A percentile compares a stretch with the other conserved stretches of the same genome.
Evolutionary conservation across 53 echinoderm and acorn worm genomes (phyloP).

Genomic region (Astropecten irregularis): DNA sequence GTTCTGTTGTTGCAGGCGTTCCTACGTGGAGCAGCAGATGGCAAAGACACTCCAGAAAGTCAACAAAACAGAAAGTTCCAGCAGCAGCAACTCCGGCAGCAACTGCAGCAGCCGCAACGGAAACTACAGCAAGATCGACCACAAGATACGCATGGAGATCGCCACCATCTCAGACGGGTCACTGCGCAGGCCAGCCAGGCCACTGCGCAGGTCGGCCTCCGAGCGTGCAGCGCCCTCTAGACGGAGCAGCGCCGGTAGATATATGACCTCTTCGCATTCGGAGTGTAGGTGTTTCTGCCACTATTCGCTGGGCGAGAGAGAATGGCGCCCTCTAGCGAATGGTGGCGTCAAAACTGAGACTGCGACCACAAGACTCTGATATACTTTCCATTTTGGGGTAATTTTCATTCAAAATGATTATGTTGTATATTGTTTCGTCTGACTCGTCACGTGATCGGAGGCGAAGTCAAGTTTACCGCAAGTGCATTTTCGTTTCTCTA

Average conservation of each 20-base stretch:
- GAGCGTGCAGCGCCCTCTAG: conserved; percentile 17
- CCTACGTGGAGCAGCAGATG: conserved; percentile 22
- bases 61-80: conserved; percentile 15
- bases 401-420: too few relatives aligned
- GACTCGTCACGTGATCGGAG: too few relatives aligned
- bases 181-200: neutral
- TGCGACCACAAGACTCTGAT: conserved; percentile 16
- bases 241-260: neutral
- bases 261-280: neutral
- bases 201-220: conserved; percentile 38
- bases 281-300: conserved; percentile 23
- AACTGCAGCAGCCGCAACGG: neutral
- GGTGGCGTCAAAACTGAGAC: neutral
- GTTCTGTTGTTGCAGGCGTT: neutral
- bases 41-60: neutral
- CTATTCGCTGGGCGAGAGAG: neutral
- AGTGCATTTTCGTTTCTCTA: too few relatives aligned
- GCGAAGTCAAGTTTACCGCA: too few relatives aligned
- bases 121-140: neutral
- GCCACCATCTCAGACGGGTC: conserved; percentile 43
- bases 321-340: neutral
- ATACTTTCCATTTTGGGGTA: too few relatives aligned
- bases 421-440: too few relatives aligned
- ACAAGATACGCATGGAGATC: conserved; percentile 18
- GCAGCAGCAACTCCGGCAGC: conserved; percentile 14